Evolutionary conservation across 2,797 vertebrate genomes (phyloP).

Genomic region (Oryzias sinensis): DNA sequence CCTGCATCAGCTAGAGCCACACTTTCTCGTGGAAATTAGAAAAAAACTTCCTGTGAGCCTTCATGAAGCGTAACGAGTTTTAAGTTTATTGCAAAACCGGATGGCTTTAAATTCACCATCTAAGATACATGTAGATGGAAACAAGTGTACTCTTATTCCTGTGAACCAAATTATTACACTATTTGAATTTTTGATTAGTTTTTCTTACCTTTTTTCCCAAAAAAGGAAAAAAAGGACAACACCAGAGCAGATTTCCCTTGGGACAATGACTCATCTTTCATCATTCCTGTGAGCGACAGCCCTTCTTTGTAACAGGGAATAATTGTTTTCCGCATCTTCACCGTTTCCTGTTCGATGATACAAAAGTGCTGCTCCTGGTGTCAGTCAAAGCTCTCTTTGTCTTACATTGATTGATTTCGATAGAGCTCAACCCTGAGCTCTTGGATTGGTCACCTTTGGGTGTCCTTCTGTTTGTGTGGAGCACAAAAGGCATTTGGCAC

Average conservation of each 20-base stretch:
- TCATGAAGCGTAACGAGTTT: too few relatives aligned
- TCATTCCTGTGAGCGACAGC: constrained; percentile 40
- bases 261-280: constrained; percentile 59
- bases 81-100: too few relatives aligned
- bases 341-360: constrained; percentile 40
- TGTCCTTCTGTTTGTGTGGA: constrained; percentile 6
- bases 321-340: constrained; percentile 50
- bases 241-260: constrained; percentile 51
- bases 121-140: constrained; percentile 19
- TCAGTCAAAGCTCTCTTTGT: constrained; percentile 28
- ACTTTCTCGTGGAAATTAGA: not conserved
- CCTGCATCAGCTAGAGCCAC: constrained; percentile 5
- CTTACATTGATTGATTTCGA: constrained; percentile 45
- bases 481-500: not conserved
- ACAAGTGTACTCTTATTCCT: not conserved
- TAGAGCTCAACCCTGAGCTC: constrained; percentile 3
- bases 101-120: too few relatives aligned
- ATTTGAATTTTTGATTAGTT: constrained; percentile 43
- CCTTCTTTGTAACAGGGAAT: constrained; percentile 32
- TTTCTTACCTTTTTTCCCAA: constrained; percentile 26
- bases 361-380: constrained; percentile 46
- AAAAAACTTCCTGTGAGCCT: constrained; percentile 56
- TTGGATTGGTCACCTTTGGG: constrained; percentile 27
- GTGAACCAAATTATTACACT: not conserved
- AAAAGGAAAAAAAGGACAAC: constrained; percentile 42